Evolutionary conservation across 2,797 vertebrate genomes (phyloP).

Genomic region (Sebastes minor): DNA sequence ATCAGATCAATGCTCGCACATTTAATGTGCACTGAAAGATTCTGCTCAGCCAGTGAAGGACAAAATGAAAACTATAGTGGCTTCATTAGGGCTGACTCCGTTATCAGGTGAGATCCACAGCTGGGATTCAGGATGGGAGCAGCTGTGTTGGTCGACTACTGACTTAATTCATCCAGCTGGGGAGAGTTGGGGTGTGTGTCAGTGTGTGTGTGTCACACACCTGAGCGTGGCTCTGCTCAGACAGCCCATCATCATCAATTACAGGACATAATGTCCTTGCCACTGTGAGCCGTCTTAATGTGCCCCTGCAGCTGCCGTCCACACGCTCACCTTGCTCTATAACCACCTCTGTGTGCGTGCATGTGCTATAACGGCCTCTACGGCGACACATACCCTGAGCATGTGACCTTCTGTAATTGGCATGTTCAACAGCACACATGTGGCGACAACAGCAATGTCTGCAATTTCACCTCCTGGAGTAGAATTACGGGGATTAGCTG

Average conservation of each 20-base stretch:
- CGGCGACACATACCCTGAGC: not conserved
- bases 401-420: slow-evolving; percentile 1
- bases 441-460: not conserved
- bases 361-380: not conserved
- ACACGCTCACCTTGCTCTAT: slow-evolving; percentile 32
- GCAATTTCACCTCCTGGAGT: not conserved
- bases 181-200: not conserved
- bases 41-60: slow-evolving; percentile 17
- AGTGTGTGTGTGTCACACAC: slow-evolving; percentile 22
- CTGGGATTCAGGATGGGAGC: slow-evolving; percentile 31
- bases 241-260: slow-evolving; percentile 47
- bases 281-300: slow-evolving; percentile 11
- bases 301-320: slow-evolving; percentile 19
- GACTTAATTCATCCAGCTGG: slow-evolving; percentile 31
- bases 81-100: slow-evolving; percentile 4
- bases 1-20: slow-evolving; percentile 34
- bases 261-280: slow-evolving; percentile 57
- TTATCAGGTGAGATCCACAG: slow-evolving; percentile 48
- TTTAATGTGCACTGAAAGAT: slow-evolving; percentile 5
- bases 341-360: not conserved
- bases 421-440: slow-evolving; percentile 1
- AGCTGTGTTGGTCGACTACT: slow-evolving; percentile 25
- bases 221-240: slow-evolving; percentile 33
- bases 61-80: not conserved
- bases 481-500: not conserved